Conservation (phyloP, 2,113 vertebrate species). For the Baryphthengus martii region DNA sequence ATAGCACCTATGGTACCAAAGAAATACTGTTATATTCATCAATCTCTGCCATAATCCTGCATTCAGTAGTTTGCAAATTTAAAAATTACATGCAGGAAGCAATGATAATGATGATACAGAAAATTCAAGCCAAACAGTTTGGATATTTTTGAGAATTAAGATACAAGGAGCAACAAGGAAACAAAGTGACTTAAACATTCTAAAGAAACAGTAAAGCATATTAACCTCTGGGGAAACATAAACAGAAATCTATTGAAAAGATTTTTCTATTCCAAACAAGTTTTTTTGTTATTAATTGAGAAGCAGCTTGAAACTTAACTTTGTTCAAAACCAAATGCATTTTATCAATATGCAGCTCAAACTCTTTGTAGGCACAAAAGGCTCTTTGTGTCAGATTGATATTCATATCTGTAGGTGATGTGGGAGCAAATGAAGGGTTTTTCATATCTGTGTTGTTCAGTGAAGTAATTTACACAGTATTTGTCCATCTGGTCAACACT, state of each 20-base stretch:
- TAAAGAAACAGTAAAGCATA: neutral
- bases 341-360: neutral
- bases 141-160: neutral
- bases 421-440: neutral
- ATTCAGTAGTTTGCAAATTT: neutral
- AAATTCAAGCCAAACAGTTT: neutral
- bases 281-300: neutral
- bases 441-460: neutral
- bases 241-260: neutral
- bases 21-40: neutral
- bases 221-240: neutral
- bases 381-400: neutral
- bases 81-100: neutral
- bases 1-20: neutral
- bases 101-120: neutral
- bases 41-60: neutral
- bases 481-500: neutral
- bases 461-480: neutral
- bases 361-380: neutral
- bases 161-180: neutral
- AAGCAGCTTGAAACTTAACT: neutral
- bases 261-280: neutral
- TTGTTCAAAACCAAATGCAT: neutral
- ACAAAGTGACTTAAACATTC: neutral
- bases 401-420: neutral